phyloP scores from a whole-genome alignment of 2,888 invertebrate genomes.

The Ametastegia equiseti region DNA sequence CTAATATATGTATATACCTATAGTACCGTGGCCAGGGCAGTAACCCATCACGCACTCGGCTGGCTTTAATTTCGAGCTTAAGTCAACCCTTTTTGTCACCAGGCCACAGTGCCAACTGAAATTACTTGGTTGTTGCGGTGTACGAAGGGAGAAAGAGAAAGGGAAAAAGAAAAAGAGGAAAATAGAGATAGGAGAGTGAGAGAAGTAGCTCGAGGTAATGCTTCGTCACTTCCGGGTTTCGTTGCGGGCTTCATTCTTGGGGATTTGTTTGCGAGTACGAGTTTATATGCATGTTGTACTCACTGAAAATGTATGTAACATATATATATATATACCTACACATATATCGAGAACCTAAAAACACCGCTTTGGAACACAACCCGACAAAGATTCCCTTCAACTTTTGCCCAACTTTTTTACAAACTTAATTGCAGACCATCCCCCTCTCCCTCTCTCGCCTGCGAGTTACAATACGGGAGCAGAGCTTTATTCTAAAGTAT shows the following conservation, averaged over 20 bases:
- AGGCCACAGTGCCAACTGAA: conserved; percentile 52
- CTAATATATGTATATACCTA: conserved; percentile 5
- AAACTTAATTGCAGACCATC: conserved; percentile 16
- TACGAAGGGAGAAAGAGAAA: conserved; percentile 28
- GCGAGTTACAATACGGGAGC: not conserved
- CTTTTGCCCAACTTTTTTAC: not conserved
- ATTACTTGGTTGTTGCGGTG: conserved; percentile 50
- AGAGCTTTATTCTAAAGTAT: not conserved
- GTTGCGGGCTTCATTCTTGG: conserved; percentile 31
- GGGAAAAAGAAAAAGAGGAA: conserved; percentile 28
- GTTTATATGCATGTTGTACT: not conserved
- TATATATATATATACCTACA: not conserved
- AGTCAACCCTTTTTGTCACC: conserved; percentile 40
- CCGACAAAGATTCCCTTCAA: not conserved
- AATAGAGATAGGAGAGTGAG: conserved; percentile 17
- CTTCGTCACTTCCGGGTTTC: conserved; percentile 39
- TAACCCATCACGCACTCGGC: conserved; percentile 24
- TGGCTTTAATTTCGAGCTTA: conserved; percentile 29
- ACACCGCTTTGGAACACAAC: not conserved
- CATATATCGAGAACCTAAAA: not conserved
- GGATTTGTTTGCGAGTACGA: not conserved
- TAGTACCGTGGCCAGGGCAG: not conserved
- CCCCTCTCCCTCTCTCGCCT: no score
- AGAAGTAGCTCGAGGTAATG: conserved; percentile 19
- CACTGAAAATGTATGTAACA: not conserved